Evolutionary conservation across 2,888 invertebrate genomes (phyloP).

Genomic region (Conomelus anceps): DNA sequence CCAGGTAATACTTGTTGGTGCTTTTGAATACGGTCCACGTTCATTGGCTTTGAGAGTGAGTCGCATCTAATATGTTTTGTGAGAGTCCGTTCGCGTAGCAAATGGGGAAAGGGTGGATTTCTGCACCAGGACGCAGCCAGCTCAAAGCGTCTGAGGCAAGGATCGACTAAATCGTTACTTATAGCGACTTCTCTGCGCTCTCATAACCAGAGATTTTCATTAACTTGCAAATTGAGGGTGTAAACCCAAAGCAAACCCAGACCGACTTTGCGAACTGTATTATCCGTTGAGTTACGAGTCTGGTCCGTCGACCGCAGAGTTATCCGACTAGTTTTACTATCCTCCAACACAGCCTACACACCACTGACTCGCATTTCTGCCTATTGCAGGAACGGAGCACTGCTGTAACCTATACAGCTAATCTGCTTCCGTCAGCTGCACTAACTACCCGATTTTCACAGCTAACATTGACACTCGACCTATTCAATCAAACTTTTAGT

Average conservation of each 20-base stretch:
- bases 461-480: background rate
- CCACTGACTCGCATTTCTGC: background rate
- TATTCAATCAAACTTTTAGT: background rate
- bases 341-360: background rate
- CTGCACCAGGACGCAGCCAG: background rate
- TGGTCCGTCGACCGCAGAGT: background rate
- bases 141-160: background rate
- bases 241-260: background rate
- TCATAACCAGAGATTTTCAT: slow-evolving; percentile 12
- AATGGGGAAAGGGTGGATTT: background rate
- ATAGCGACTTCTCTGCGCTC: slow-evolving; percentile 4
- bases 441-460: background rate
- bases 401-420: background rate
- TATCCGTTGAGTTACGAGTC: slow-evolving; percentile 10
- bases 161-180: slow-evolving; percentile 10
- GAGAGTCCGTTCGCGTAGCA: background rate
- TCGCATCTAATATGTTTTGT: background rate
- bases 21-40: background rate
- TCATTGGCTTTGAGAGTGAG: background rate
- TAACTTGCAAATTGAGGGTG: slow-evolving; percentile 14
- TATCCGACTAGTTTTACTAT: background rate
- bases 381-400: background rate
- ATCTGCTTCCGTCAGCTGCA: background rate
- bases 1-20: background rate
- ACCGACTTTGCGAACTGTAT: slow-evolving; percentile 11